These are phyloP conservation scores for Catocala fraxini DNA, from an alignment of 2,888 invertebrate genomes.

Conservation along the genomic window DNA sequence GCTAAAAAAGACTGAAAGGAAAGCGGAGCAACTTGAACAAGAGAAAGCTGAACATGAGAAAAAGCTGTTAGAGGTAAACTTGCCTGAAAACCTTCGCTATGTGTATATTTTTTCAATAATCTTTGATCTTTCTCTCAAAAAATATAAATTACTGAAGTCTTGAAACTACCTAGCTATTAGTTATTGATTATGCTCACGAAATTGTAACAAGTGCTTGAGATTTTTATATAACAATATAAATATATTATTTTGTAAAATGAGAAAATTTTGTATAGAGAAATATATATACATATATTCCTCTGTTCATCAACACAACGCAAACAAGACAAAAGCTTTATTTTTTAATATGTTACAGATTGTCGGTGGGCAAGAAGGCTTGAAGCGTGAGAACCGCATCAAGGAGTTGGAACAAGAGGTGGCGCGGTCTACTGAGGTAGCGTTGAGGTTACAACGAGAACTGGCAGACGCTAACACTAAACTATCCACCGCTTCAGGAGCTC, in stretches of 20 bases:
- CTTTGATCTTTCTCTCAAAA: too few relatives aligned
- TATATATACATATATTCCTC: too few relatives aligned
- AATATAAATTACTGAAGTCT: too few relatives aligned
- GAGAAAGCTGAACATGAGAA: constrained; percentile 93
- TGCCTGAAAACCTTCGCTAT: too few relatives aligned
- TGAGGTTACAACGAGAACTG: constrained; percentile 90
- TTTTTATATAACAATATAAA: too few relatives aligned
- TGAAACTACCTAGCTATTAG: too few relatives aligned
- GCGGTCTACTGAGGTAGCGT: constrained; percentile 92
- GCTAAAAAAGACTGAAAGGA: constrained; percentile 97
- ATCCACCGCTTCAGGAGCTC: constrained; percentile 71
- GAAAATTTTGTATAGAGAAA: too few relatives aligned
- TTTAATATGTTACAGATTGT: constrained; percentile 70
- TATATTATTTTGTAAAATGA: too few relatives aligned
- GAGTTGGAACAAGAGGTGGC: constrained; percentile 95
- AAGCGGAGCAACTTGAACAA: constrained; percentile 94
- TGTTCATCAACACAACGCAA: too few relatives aligned
- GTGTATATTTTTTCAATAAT: not conserved
- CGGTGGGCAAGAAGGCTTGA: constrained; percentile 88
- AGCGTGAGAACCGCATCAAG: constrained; percentile 90
- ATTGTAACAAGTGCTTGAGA: too few relatives aligned
- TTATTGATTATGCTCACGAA: too few relatives aligned
- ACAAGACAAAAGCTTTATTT: too few relatives aligned
- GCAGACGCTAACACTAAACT: constrained; percentile 90
- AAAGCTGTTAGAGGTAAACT: constrained; percentile 86